Base-by-base conservation (phyloP, 1,140 invertebrate species). In the Neodiprion lecontei region DNA sequence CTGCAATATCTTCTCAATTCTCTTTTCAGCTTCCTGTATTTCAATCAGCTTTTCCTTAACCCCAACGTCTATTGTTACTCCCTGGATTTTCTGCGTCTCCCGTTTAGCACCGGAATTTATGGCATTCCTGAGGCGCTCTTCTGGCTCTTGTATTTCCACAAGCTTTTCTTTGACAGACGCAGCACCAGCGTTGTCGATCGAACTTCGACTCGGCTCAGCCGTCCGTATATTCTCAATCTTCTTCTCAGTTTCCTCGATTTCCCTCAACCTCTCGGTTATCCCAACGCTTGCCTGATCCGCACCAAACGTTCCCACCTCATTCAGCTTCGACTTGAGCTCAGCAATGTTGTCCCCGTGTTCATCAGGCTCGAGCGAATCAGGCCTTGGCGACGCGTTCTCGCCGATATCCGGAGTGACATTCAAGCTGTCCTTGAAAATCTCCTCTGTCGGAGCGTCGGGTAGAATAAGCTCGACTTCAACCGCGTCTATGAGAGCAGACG, bases 371-470 rank as follows among this genome's bases (percentile, higher is more conserved):
- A 82, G 73, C 0, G 82, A 85, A 65, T 84, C 84, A 0, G 80
- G 75, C n/a, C 79, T 78, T 21, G 74, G 77, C 0, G 74, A 53
- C 5, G 73, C 3, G 14, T 81, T 75, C 0, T 11, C 67, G 67
- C 9, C 0, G 74, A 72, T 47, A 28, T 84, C 81, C 0, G 83
- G 81, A 7, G 85, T 83, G 0, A 82, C 81, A 50, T 85, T 83
- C 8, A 85, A 70, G 40, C 83, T 85, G 14, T 85, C 84, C 1
- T 81, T 79, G 49, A 81, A 84, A 1, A 75, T 69, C 69, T 84
- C 80, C 3, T 81, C 83, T 1, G 28, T 49, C 0, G 66, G 71
- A 61, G 53, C 11, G 53, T 61, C 53, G 8, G 67, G 67, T 7
- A 69, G 67, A 14, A 8, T 69, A 7, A 69, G 40, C 21, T 69